Evolutionary conservation across 2,888 invertebrate species (phyloP), one percentile per base, ranked within the genome.

Genomic region (Trichopoda pennipes): DNA sequence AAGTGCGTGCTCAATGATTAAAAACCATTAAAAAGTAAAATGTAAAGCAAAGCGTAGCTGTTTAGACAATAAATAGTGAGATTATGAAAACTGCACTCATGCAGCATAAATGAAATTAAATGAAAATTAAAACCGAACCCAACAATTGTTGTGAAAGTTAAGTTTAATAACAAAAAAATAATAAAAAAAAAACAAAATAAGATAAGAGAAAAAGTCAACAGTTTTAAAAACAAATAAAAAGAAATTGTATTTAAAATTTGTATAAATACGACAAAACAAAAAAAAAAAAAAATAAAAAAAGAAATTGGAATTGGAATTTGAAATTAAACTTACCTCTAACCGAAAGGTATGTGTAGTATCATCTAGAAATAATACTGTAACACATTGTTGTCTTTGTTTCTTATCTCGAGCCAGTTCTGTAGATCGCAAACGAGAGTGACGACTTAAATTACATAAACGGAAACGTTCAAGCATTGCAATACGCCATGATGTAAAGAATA

Each of bases 381-480:
- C 96, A 92, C 94, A 95, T 90, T 97, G 94, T 88, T 96, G 95
- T 87, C 96, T 95, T 81, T 95, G 93, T 91, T 95, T 95, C 87
- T 95, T 93, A 90, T 96, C 95, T 86, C 97, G 94, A 90, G 96
- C 96, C 93, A 98, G 94, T 92, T 99, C 98, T 88, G 97, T 55
- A 87, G 97, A 97, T 88, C 97, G 95, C 89, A 98, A 97, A 93
- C 98, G 97, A 94, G 98, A 98, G 89, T 97, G 97, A 91, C 98
- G 98, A 92, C 97, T 97, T 89, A 97, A 96, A 93, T 96, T 96
- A 92, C 96, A 95, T 85, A 90, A 88, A 87, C 91, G 91, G 85
- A 91, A 90, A 86, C 91, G 90, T 85, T 91, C 91, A 91, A 91
- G 90, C 91, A 91, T 91, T 88, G 89, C 91, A 89, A 86, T 84